phyloP scores from a whole-genome alignment of 2,113 vertebrate genomes.

The Vombatus ursinus region DNA sequence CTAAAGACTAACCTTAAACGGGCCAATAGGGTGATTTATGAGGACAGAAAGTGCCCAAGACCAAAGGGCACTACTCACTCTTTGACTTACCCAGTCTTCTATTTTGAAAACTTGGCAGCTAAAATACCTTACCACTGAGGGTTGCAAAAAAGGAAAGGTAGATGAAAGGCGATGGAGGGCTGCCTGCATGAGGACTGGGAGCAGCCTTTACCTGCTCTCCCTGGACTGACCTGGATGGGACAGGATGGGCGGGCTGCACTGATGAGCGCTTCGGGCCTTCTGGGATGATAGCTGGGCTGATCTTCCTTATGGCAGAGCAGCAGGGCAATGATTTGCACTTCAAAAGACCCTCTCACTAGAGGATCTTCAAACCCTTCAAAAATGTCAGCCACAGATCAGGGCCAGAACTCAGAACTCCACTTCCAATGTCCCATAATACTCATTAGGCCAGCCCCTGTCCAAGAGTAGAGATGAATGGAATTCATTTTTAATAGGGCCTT shows the following conservation, averaged over 20 bases:
- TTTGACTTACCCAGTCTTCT: not conserved
- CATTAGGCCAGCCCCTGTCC: not conserved
- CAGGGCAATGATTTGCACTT: not conserved
- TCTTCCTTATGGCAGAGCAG: not conserved
- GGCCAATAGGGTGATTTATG: constrained; percentile 31
- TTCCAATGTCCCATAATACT: not conserved
- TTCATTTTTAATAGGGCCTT: constrained; percentile 3
- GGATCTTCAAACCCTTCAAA: not conserved
- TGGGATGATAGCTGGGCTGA: not conserved
- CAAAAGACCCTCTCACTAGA: constrained; percentile 12
- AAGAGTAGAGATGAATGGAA: not conserved
- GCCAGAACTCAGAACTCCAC: not conserved
- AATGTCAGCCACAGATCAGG: not conserved
- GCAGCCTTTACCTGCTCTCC: not conserved
- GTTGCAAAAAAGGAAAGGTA: not conserved
- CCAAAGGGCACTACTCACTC: accelerated
- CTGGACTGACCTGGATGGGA: not conserved
- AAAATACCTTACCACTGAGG: not conserved
- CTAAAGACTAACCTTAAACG: constrained; percentile 50
- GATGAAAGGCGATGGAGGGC: not conserved
- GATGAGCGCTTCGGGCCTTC: not conserved
- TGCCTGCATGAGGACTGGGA: not conserved
- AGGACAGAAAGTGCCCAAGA: not conserved
- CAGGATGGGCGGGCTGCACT: not conserved
- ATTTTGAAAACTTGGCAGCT: not conserved